A percentile compares a stretch with the other conserved stretches of the same genome.
phyloP scores from a whole-genome alignment of 2,113 vertebrate species.

The Pelobates fuscus region DNA sequence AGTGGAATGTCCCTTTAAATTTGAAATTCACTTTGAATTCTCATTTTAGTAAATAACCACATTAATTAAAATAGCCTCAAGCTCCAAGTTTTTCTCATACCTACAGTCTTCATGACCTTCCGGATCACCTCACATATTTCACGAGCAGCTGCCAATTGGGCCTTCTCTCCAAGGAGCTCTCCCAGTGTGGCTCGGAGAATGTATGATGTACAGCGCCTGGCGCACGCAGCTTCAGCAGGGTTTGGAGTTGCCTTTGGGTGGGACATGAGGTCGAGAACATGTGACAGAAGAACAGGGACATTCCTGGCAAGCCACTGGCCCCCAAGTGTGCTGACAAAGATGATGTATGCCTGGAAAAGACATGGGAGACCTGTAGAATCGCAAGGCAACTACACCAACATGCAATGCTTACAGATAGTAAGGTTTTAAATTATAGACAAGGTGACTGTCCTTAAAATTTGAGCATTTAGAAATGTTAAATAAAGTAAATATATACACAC shows the following conservation, averaged over 20 bases:
- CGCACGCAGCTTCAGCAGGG: conserved; percentile 70
- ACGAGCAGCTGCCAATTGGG: conserved; percentile 85
- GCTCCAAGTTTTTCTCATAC: conserved; percentile 75
- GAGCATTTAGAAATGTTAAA: no score
- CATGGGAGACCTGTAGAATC: conserved; percentile 28
- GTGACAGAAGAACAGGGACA: conserved; percentile 77
- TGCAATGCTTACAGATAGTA: no score
- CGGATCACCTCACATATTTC: conserved; percentile 81
- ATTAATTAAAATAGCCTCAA: no score
- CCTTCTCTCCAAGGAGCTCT: conserved; percentile 88
- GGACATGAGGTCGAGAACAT: conserved; percentile 80
- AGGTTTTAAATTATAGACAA: no score
- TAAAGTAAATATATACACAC: no score
- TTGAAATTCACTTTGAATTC: no score
- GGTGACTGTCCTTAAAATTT: no score
- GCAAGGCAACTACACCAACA: no score
- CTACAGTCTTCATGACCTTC: conserved; percentile 78
- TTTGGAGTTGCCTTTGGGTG: conserved; percentile 76
- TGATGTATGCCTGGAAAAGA: conserved; percentile 83
- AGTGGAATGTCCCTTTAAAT: no score
- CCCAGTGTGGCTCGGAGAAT: conserved; percentile 83
- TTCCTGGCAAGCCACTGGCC: conserved; percentile 85
- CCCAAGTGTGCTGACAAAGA: conserved; percentile 84
- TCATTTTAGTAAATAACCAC: no score
- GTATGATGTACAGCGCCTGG: conserved; percentile 83